Evolutionary conservation across 35 echinoderm and acorn worm species (phyloP).

Genomic region (Nesometra sesokonis): DNA sequence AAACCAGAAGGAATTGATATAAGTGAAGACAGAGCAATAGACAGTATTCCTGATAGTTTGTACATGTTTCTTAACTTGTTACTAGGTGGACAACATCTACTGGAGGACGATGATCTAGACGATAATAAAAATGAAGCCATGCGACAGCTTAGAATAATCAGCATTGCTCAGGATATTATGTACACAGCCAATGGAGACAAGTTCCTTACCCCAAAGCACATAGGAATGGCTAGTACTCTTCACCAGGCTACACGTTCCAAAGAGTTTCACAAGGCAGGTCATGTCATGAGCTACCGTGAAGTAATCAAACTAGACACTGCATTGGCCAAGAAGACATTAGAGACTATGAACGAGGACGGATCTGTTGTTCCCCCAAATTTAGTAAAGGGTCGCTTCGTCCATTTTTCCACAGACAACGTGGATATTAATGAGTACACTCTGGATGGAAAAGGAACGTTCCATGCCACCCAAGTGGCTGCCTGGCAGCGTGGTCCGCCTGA

Average conservation of each 20-base stretch:
- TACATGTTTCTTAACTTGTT: constrained; percentile 13
- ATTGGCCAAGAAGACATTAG: no score
- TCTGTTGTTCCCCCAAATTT: neutral
- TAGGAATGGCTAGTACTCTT: constrained; percentile 23
- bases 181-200: constrained; percentile 21
- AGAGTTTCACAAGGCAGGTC: constrained; percentile 43
- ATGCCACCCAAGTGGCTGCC: neutral
- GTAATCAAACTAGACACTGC: no score
- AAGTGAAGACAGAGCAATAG: neutral
- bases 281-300: no score
- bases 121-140: neutral
- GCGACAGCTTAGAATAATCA: constrained; percentile 1
- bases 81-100: neutral
- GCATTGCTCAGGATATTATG: constrained; percentile 28
- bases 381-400: neutral
- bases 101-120: neutral
- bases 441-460: neutral
- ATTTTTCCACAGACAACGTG: neutral
- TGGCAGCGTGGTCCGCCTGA: neutral
- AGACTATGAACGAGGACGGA: neutral
- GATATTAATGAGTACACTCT: neutral
- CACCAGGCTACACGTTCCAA: constrained; percentile 48
- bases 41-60: constrained; percentile 22
- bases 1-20: neutral
- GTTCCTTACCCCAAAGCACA: constrained; percentile 32